Base-by-base conservation (phyloP, 2,797 vertebrate species). In the Paguma larvata region DNA sequence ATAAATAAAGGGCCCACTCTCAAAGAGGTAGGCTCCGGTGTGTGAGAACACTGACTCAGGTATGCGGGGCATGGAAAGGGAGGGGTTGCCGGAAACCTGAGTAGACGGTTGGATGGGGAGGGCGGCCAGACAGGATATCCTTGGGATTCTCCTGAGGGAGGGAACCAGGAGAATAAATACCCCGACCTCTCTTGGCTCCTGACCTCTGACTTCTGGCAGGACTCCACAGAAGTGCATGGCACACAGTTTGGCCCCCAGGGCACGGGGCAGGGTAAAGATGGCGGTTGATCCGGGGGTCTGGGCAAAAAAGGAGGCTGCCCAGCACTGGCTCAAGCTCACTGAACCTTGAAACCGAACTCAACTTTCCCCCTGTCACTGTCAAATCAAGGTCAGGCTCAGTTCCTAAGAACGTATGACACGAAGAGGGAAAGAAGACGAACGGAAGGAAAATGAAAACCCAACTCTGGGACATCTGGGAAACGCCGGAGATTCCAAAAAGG, bases 261-360 rank as follows among this genome's bases (percentile, higher is more conserved):
- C 68, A 19, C 8, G 1, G 19, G n/a, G 16, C 32, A 19, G 21
- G 15, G 18, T 32, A 25, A 80, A 56, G 41, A 15, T n/a, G 4
- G 34, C 0, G 8, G 9, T 5, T 11, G 41, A 14, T 23, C 48
- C 19, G 0, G 1, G 6, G 34, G 21, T 8, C 23, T 59, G 56
- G 59, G 11, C n/a, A 3, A 10, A 3, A 10, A 21, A 27, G 32
- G 30, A 62, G 23, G 46, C 62, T 84, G 18, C 7, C 23, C 44
- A 32, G n/a, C 19, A 5, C 13, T 46, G 32, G n/a, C 21, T 63
- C 73, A 34, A 15, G 30, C 14, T 38, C 12, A 5, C 12, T 0
- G 12, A 19, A 32, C n/a, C 44, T 59, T 2, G 41, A 73, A 46
- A 48, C 2, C 19, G 15, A 5, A 3, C 27, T 16, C 32, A 87